These are phyloP conservation scores for Pterois miles DNA, from an alignment of 2,797 vertebrate species.

Conservation along the genomic window DNA sequence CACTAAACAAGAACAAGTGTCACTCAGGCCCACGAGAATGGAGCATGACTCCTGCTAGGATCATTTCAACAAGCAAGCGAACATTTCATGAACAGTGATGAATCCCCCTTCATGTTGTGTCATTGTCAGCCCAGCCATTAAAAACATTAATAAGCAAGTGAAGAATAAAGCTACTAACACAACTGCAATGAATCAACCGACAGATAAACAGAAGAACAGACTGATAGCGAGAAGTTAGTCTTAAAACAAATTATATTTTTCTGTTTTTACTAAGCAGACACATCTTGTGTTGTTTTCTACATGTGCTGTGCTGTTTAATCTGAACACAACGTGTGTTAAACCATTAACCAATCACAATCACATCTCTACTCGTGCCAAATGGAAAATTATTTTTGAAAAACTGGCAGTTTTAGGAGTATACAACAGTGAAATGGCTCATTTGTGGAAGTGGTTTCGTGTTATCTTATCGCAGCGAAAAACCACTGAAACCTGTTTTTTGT, in stretches of 20 bases:
- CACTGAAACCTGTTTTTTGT: too few species aligned
- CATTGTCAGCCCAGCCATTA: background rate
- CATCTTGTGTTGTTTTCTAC: background rate
- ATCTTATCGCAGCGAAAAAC: too few species aligned
- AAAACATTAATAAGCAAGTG: background rate
- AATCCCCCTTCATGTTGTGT: background rate
- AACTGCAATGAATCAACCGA: background rate
- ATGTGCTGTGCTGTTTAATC: background rate
- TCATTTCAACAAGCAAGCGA: conserved; percentile 5
- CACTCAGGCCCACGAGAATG: background rate
- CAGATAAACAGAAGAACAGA: background rate
- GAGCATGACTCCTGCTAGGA: background rate
- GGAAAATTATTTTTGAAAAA: too few species aligned
- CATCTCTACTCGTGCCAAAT: too few species aligned
- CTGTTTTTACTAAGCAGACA: background rate
- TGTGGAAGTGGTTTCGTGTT: too few species aligned
- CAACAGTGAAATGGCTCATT: too few species aligned
- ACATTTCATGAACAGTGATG: background rate
- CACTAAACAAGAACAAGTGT: background rate
- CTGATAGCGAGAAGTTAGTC: background rate
- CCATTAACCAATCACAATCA: background rate
- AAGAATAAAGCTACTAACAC: background rate
- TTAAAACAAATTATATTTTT: background rate
- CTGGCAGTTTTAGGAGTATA: too few species aligned
- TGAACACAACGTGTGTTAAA: background rate